These are phyloP conservation scores for Zalophus californianus DNA, from an alignment of 2,797 vertebrate genomes.

Conservation along the genomic window DNA sequence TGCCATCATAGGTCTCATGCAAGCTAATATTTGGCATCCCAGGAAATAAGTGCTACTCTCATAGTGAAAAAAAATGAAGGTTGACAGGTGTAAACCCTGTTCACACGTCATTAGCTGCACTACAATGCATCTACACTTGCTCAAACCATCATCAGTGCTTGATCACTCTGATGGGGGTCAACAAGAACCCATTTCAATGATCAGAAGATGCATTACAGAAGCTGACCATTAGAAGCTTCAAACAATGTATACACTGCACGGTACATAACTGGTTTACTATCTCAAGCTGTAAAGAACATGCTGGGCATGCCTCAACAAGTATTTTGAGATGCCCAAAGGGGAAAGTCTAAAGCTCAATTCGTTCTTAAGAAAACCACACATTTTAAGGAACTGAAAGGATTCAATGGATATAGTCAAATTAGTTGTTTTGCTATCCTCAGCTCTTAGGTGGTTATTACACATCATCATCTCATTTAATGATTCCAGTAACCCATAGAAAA, in stretches of 20 bases:
- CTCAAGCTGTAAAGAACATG: neutral
- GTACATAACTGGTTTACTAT: neutral
- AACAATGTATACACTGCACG: neutral
- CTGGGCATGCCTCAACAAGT: constrained; percentile 10
- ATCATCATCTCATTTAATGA: neutral
- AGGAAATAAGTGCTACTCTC: constrained; percentile 62
- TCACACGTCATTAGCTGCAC: constrained; percentile 53
- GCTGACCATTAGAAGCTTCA: neutral
- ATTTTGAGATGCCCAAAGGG: neutral
- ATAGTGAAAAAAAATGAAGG: constrained; percentile 59
- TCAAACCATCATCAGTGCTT: neutral
- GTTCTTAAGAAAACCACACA: neutral
- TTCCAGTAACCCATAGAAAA: neutral
- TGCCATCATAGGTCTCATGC: neutral
- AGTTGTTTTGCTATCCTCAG: neutral
- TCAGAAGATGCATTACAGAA: neutral
- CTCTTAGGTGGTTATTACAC: neutral
- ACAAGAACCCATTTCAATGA: neutral
- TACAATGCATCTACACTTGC: neutral
- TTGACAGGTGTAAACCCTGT: constrained; percentile 65
- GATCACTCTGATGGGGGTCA: neutral
- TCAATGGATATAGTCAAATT: neutral
- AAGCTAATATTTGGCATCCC: constrained; percentile 42
- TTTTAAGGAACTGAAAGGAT: constrained; percentile 3
- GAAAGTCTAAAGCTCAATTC: neutral